Conservation (phyloP, 2,888 invertebrate species). For the Rhagonycha lutea region DNA sequence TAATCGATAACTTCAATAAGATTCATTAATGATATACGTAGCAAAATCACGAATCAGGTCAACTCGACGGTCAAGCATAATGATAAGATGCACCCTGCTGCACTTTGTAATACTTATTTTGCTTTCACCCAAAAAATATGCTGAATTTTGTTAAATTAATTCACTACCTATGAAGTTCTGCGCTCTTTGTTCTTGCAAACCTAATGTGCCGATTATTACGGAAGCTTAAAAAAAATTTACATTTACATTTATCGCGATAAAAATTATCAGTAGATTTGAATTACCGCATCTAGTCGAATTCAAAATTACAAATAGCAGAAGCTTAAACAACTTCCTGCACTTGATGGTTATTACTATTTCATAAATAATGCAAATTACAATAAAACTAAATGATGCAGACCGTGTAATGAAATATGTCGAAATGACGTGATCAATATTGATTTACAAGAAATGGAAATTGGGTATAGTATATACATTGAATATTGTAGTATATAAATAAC, state of each 20-base stretch:
- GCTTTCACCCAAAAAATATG: neutral
- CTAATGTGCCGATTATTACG: neutral
- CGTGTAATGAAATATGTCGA: conserved; percentile 1
- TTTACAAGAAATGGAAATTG: neutral
- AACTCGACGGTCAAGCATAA: no score
- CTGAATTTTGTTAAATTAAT: neutral
- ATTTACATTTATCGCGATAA: neutral
- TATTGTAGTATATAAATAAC: neutral
- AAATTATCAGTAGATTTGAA: neutral
- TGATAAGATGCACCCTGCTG: neutral
- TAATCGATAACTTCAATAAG: neutral
- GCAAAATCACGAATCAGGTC: no score
- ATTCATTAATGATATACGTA: neutral
- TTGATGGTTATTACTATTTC: neutral
- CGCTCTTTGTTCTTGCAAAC: neutral
- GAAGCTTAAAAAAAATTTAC: neutral
- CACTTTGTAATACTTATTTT: neutral
- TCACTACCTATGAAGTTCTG: neutral
- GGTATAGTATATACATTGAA: neutral
- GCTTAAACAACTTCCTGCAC: neutral
- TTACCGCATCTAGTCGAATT: neutral
- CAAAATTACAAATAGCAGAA: conserved; percentile 1
- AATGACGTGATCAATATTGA: neutral
- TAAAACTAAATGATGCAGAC: neutral
- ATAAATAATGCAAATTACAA: conserved; percentile 4